phyloP scores from a whole-genome alignment of 2,113 vertebrate species.

The Xiphophorus maculatus region DNA sequence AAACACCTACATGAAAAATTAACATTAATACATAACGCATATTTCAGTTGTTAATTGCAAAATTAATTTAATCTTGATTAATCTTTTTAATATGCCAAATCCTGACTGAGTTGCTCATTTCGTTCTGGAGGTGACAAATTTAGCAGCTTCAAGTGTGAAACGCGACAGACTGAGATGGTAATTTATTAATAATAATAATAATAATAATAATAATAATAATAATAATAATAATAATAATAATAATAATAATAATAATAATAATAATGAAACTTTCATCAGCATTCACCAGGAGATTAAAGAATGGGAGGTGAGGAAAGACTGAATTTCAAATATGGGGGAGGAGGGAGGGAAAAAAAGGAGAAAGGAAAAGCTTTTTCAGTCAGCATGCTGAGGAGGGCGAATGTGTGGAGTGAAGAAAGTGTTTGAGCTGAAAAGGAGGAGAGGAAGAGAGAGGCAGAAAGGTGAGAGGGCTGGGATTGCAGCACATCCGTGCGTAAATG shows the following conservation, averaged over 20 bases:
- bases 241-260: too few relatives aligned
- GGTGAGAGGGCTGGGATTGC: constrained; percentile 35
- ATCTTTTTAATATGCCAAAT: not conserved
- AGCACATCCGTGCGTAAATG: constrained; percentile 66
- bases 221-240: too few relatives aligned
- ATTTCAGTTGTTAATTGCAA: not conserved
- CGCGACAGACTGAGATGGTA: not conserved
- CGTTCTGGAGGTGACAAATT: constrained; percentile 16
- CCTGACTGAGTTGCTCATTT: constrained; percentile 8
- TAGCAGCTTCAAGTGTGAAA: constrained; percentile 31
- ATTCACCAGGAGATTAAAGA: constrained; percentile 11
- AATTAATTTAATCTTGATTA: not conserved
- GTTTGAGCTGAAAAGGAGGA: constrained; percentile 15
- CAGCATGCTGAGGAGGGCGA: not conserved
- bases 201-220: too few relatives aligned
- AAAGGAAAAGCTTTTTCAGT: not conserved
- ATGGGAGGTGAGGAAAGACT: constrained; percentile 16
- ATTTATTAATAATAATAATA: not conserved
- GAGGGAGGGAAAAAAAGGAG: not conserved
- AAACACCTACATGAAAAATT: not conserved
- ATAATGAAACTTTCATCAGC: not conserved
- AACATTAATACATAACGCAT: not conserved
- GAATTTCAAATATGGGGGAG: constrained; percentile 7
- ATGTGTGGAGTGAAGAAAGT: constrained; percentile 17
- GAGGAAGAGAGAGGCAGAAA: constrained; percentile 20